These are phyloP conservation scores for Nanger granti DNA, from an alignment of 2,113 vertebrate genomes.

Conservation along the genomic window DNA sequence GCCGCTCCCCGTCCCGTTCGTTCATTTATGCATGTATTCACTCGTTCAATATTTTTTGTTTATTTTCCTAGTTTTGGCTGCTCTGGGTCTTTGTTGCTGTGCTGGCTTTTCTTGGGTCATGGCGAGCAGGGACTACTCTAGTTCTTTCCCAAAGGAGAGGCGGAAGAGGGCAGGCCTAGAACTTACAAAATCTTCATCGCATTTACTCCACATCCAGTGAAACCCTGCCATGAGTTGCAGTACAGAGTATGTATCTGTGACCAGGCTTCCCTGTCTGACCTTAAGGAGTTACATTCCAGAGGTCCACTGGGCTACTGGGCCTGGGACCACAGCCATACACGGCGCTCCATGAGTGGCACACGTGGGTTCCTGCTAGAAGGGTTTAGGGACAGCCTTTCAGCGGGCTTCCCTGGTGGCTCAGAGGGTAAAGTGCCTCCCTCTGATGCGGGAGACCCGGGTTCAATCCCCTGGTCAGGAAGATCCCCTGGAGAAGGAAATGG, in stretches of 20 bases:
- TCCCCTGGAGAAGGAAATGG: too few relatives aligned
- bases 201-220: not conserved
- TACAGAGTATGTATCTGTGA: accelerated
- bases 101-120: not conserved
- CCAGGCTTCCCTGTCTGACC: too few relatives aligned
- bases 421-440: too few relatives aligned
- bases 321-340: accelerated
- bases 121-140: not conserved
- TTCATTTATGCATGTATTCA: accelerated
- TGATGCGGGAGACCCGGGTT: too few relatives aligned
- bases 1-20: accelerated
- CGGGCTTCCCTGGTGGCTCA: too few relatives aligned
- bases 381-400: not conserved
- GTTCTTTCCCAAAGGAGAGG: not conserved
- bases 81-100: not conserved
- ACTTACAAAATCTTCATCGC: not conserved
- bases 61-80: not conserved
- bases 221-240: not conserved
- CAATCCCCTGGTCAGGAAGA: too few relatives aligned
- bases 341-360: accelerated
- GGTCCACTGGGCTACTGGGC: accelerated
- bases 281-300: not conserved
- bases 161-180: not conserved
- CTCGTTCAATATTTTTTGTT: not conserved
- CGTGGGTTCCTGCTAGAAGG: accelerated